Percentiles rank a stretch among this genome's conserved stretches.
phyloP scores from a whole-genome alignment of 2,113 vertebrate genomes.

The Psittacus erithacus region DNA sequence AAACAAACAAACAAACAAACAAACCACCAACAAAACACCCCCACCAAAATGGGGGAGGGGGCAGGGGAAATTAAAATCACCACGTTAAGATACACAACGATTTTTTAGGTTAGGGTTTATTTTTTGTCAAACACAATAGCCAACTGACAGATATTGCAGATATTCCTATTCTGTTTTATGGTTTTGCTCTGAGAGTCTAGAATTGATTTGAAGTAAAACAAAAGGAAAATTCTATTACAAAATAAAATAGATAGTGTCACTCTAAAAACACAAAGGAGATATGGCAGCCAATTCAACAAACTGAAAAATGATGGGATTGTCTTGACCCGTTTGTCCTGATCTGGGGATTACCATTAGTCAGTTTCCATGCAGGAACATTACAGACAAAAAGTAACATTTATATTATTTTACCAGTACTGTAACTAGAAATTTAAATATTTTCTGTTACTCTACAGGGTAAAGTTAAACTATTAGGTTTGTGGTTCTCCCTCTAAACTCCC shows the following conservation, averaged over 20 bases:
- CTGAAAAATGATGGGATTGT: background rate
- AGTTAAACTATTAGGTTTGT: background rate
- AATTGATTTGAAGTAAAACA: background rate
- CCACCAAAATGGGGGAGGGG: fast-evolving
- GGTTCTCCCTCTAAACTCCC: background rate
- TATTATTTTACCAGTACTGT: background rate
- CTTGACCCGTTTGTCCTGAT: background rate
- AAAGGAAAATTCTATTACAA: background rate
- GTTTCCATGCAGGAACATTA: background rate
- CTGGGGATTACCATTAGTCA: background rate
- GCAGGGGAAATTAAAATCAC: background rate
- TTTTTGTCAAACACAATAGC: background rate
- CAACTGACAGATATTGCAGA: background rate
- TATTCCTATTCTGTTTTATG: background rate
- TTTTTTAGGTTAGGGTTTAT: background rate
- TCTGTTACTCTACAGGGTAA: background rate
- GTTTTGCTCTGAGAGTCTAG: background rate
- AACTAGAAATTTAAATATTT: background rate
- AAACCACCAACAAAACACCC: background rate
- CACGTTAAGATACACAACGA: background rate
- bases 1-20: background rate
- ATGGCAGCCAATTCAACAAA: background rate
- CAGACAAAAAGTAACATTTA: background rate
- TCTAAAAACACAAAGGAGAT: background rate
- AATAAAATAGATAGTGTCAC: background rate